phyloP scores from a whole-genome alignment of 2,888 invertebrate genomes.

The Melanophora roralis region DNA sequence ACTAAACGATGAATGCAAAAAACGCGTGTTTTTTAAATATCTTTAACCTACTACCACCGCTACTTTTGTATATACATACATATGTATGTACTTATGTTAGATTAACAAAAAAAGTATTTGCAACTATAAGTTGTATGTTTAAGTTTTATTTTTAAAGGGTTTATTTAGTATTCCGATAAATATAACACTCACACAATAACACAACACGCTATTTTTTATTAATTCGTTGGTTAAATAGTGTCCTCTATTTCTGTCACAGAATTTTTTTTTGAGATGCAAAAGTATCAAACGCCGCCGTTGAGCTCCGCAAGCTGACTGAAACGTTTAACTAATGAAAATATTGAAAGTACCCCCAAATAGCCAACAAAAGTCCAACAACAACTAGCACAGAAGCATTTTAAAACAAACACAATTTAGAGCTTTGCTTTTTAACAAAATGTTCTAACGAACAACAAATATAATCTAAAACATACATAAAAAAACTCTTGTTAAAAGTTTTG shows the following conservation, averaged over 20 bases:
- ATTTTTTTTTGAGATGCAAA: slow-evolving; percentile 25
- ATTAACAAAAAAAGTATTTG: neutral
- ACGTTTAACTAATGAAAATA: slow-evolving; percentile 41
- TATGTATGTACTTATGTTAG: too few relatives aligned
- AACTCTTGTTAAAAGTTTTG: neutral
- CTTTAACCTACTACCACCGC: neutral
- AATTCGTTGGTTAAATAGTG: slow-evolving; percentile 29
- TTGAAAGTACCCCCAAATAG: slow-evolving; percentile 48
- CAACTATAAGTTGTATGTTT: too few relatives aligned
- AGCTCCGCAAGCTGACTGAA: slow-evolving; percentile 60
- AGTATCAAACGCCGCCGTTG: slow-evolving; percentile 54
- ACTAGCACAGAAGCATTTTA: neutral
- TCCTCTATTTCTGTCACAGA: slow-evolving; percentile 34
- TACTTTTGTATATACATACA: too few relatives aligned
- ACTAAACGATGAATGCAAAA: neutral
- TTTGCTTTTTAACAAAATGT: neutral
- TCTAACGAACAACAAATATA: neutral
- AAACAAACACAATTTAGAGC: too few relatives aligned
- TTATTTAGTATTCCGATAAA: slow-evolving; percentile 18
- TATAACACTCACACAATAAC: slow-evolving; percentile 58
- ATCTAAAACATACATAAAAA: neutral
- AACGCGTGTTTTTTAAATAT: slow-evolving; percentile 23
- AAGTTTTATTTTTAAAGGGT: neutral
- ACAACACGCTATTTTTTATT: slow-evolving; percentile 54
- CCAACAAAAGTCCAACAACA: slow-evolving; percentile 1